Conservation (phyloP, 53 echinoderm and acorn worm species). For the Echinarachnius parma region DNA sequence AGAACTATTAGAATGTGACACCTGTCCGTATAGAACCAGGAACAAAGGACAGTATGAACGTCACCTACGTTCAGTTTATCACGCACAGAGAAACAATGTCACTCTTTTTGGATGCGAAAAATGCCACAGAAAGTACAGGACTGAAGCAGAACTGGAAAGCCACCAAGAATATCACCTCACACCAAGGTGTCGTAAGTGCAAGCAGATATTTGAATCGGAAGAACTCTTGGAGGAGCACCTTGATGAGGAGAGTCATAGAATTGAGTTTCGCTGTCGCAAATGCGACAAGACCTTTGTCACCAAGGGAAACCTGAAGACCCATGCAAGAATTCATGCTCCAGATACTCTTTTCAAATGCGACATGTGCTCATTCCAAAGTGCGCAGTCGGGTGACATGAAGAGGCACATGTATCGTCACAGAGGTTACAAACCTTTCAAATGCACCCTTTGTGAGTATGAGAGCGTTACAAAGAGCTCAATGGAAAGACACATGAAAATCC, state of each 20-base stretch:
- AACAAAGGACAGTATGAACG: conserved; percentile 15
- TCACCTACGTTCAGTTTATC: conserved; percentile 24
- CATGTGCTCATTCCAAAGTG: conserved; percentile 52
- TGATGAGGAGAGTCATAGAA: conserved; percentile 17
- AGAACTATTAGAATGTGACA: conserved; percentile 1
- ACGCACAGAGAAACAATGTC: conserved; percentile 12
- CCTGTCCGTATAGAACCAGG: conserved; percentile 24
- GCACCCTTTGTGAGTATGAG: conserved; percentile 60
- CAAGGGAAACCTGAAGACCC: conserved; percentile 42
- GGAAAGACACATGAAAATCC: conserved; percentile 66
- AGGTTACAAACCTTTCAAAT: conserved; percentile 83
- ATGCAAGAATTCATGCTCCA: conserved; percentile 45
- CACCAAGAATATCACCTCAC: conserved; percentile 31
- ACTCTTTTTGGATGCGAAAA: conserved; percentile 20
- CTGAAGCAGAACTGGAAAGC: conserved; percentile 21
- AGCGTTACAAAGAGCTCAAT: conserved; percentile 65
- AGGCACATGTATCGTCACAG: conserved; percentile 83
- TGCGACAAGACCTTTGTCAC: conserved; percentile 50
- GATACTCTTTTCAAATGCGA: conserved; percentile 67
- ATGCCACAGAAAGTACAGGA: conserved; percentile 39
- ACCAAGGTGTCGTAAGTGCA: conserved; percentile 29
- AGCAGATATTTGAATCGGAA: conserved; percentile 20
- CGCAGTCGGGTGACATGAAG: conserved; percentile 65
- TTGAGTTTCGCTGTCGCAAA: conserved; percentile 25
- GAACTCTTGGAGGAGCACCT: conserved; percentile 35